Percentiles rank a stretch among this genome's conserved stretches.
Conservation (phyloP, 2,113 vertebrate species). For the Felis catus region F.catus_Fca126_mat1.0 CM031419.1:73441501-73442000, state of each 20-base stretch:
- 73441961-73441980: not conserved
- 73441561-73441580: not conserved
- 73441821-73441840: not conserved
- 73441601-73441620: not conserved
- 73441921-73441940: not conserved
- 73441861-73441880: not conserved
- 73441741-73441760: not conserved
- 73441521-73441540: not conserved
- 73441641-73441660: not conserved
- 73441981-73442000: not conserved
- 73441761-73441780: not conserved
- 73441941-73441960: not conserved
- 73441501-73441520: not conserved
- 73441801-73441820: not conserved
- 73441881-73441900: not conserved
- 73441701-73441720: not conserved
- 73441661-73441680: constrained; percentile 4
- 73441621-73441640: not conserved
- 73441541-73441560: not conserved
- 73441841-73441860: not conserved
- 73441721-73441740: not conserved
- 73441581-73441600: not conserved
- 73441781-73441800: not conserved
- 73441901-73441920: constrained; percentile 18
- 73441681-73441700: not conserved